Conservation (phyloP, 2,888 invertebrate genomes). For the Petrophora chlorosata region DNA sequence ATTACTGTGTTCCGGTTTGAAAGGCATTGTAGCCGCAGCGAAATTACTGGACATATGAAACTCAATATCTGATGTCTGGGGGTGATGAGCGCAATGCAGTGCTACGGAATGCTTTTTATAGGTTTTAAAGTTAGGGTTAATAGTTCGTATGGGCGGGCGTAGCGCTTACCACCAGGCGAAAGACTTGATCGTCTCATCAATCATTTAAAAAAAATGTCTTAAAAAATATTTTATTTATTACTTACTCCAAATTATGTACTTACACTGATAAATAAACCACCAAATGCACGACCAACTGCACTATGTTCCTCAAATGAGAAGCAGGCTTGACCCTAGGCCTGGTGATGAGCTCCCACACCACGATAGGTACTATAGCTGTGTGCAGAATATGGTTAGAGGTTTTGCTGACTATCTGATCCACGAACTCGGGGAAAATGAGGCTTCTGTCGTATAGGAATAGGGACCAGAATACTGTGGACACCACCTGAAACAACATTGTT, state of each 20-base stretch:
- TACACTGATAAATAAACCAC: conserved; percentile 58
- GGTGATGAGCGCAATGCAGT: too few relatives aligned
- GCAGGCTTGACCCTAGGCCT: conserved; percentile 53
- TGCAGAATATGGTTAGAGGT: conserved; percentile 68
- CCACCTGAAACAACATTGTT: conserved; percentile 53
- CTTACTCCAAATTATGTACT: conserved; percentile 47
- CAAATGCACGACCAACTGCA: conserved; percentile 49
- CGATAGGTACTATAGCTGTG: conserved; percentile 60
- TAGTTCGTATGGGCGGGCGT: too few relatives aligned
- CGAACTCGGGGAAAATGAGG: conserved; percentile 57
- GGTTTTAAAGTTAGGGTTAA: too few relatives aligned
- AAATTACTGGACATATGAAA: too few relatives aligned
- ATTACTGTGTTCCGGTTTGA: too few relatives aligned
- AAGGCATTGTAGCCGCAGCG: too few relatives aligned
- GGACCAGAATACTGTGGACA: conserved; percentile 63
- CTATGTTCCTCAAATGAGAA: conserved; percentile 53
- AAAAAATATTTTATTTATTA: too few relatives aligned
- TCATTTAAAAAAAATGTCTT: too few relatives aligned
- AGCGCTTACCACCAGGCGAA: too few relatives aligned
- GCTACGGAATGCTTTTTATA: too few relatives aligned
- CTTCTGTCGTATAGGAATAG: conserved; percentile 56
- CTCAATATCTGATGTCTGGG: too few relatives aligned
- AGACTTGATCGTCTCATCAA: too few relatives aligned
- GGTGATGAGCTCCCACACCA: conserved; percentile 57
- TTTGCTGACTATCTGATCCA: conserved; percentile 52